Evolutionary conservation across 2,888 invertebrate genomes (phyloP).

Genomic region (Pseudococcus jackbeardsleyi): DNA sequence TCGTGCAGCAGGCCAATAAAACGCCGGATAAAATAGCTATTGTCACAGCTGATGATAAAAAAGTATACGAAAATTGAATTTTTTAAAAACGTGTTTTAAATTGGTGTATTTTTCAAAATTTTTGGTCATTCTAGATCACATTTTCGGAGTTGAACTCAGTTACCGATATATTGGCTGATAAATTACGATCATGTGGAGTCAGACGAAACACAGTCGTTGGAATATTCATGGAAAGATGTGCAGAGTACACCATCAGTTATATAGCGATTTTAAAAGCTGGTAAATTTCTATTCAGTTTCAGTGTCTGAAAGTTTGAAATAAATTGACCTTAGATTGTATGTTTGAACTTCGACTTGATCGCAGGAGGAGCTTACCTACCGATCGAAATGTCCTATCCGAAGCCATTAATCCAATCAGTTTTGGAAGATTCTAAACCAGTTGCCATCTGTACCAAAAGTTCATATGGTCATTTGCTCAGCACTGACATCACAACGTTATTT

Average conservation of each 20-base stretch:
- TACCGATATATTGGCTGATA: constrained; percentile 77
- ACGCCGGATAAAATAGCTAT: constrained; percentile 67
- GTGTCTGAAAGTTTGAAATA: too few relatives aligned
- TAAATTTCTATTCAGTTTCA: constrained; percentile 40
- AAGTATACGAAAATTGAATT: background rate
- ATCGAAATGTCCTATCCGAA: constrained; percentile 68
- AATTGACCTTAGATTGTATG: background rate
- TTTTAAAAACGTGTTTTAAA: too few relatives aligned
- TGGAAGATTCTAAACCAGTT: constrained; percentile 67
- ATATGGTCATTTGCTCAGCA: constrained; percentile 65
- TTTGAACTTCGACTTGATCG: constrained; percentile 36
- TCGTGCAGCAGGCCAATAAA: constrained; percentile 67
- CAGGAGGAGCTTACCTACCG: constrained; percentile 68
- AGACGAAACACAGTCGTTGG: constrained; percentile 67
- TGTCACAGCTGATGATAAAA: constrained; percentile 65
- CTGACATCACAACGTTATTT: constrained; percentile 57
- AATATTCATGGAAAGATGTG: constrained; percentile 68
- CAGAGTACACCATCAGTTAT: constrained; percentile 68
- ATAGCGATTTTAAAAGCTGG: constrained; percentile 68
- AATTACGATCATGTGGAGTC: constrained; percentile 71
- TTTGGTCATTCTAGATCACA: constrained; percentile 66
- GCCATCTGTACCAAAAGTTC: constrained; percentile 67
- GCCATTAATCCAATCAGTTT: constrained; percentile 67
- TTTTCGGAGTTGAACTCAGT: constrained; percentile 69
- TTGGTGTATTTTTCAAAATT: too few relatives aligned